Evolutionary conservation across 2,888 invertebrate species (phyloP).

Genomic region (Anaspis maculata): DNA sequence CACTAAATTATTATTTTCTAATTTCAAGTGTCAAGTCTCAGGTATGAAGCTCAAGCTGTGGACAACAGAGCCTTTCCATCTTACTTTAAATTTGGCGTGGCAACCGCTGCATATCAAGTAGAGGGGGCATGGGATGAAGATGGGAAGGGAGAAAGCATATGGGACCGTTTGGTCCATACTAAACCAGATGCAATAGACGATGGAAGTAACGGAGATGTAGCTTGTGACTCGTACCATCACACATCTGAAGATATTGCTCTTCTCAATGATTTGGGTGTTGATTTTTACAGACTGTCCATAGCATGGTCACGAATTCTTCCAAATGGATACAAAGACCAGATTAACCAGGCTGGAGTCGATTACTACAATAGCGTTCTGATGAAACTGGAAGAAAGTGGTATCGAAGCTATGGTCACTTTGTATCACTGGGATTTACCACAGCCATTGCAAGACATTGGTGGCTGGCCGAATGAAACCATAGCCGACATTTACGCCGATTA

Average conservation of each 20-base stretch:
- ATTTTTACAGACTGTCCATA: conserved; percentile 43
- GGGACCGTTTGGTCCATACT: conserved; percentile 56
- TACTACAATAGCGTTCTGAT: background rate
- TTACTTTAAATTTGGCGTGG: conserved; percentile 16
- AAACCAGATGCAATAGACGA: conserved; percentile 47
- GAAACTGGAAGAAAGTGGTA: conserved; percentile 44
- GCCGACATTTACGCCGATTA: conserved; percentile 54
- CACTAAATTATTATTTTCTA: no score
- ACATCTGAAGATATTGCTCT: conserved; percentile 53
- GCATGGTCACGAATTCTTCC: conserved; percentile 44
- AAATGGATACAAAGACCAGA: conserved; percentile 41
- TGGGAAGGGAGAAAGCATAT: conserved; percentile 56
- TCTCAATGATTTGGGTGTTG: conserved; percentile 48
- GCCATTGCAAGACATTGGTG: conserved; percentile 46
- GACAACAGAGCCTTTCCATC: no score
- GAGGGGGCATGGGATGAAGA: conserved; percentile 21
- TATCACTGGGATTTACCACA: conserved; percentile 51
- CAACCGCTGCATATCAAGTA: conserved; percentile 18
- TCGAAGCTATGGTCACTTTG: conserved; percentile 48
- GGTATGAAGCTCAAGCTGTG: no score
- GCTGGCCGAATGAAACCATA: conserved; percentile 54
- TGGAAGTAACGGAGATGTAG: conserved; percentile 50
- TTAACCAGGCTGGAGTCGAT: background rate
- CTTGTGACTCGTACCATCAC: conserved; percentile 59
- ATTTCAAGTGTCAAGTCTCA: no score